Evolutionary conservation across 1,140 invertebrate species (phyloP).

Genomic region (Parapsyche elsis): DNA sequence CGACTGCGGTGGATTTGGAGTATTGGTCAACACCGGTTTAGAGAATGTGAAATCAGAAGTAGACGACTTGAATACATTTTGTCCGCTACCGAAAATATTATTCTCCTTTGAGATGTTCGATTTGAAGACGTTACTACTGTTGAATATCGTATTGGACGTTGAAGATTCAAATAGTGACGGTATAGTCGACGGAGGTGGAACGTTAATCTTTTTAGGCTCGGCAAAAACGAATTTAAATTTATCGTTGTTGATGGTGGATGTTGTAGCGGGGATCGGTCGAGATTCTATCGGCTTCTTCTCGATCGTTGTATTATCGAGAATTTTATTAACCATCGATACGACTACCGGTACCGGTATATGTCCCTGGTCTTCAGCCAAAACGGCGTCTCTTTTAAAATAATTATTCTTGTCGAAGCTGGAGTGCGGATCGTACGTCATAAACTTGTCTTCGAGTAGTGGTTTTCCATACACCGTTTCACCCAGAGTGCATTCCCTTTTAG

Average conservation of each 20-base stretch:
- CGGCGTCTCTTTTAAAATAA: slow-evolving; percentile 66
- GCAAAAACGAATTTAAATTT: slow-evolving; percentile 47
- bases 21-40: slow-evolving; percentile 44
- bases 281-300: background rate
- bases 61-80: slow-evolving; percentile 22
- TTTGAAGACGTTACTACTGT: slow-evolving; percentile 38
- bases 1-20: background rate
- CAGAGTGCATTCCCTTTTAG: slow-evolving; percentile 70
- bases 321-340: slow-evolving; percentile 60
- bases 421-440: slow-evolving; percentile 70
- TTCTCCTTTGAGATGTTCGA: slow-evolving; percentile 1
- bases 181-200: background rate
- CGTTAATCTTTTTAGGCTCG: slow-evolving; percentile 40
- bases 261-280: background rate
- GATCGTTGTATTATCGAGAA: slow-evolving; percentile 59
- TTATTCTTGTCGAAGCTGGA: slow-evolving; percentile 76
- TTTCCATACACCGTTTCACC: slow-evolving; percentile 76
- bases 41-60: slow-evolving; percentile 52
- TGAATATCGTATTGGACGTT: background rate
- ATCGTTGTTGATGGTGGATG: background rate
- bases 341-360: slow-evolving; percentile 63
- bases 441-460: slow-evolving; percentile 64
- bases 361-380: slow-evolving; percentile 69
- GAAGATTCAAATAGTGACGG: background rate
- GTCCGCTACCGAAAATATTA: background rate